A percentile compares a stretch with the other conserved stretches of the same genome.
phyloP scores from a whole-genome alignment of 2,113 vertebrate genomes.

The Atrichornis clamosus region DNA sequence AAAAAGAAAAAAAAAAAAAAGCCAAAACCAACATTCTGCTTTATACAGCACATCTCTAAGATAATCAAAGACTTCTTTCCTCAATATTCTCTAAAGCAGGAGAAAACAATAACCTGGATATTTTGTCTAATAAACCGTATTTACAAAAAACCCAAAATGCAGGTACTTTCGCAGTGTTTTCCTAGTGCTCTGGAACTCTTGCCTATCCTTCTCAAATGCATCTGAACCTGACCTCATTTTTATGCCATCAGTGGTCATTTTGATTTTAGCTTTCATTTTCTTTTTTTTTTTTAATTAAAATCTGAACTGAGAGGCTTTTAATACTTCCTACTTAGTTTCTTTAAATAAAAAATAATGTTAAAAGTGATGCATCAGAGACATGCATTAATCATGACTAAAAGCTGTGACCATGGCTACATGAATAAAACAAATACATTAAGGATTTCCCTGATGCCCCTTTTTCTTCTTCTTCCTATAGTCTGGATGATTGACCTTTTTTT shows the following conservation, averaged over 20 bases:
- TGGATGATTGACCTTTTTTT: neutral
- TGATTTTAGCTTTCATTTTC: neutral
- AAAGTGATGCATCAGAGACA: constrained; percentile 10
- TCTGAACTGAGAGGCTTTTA: constrained; percentile 2
- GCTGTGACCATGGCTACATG: neutral
- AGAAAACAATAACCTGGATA: neutral
- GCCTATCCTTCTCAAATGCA: neutral
- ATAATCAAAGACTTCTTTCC: neutral
- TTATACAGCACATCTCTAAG: neutral
- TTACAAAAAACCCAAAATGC: rapidly evolving
- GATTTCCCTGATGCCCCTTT: neutral
- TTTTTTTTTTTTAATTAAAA: neutral
- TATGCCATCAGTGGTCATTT: neutral
- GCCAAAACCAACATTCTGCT: neutral
- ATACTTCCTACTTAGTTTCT: neutral
- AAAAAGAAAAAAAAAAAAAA: neutral
- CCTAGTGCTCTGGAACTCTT: neutral
- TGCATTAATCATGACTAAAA: constrained; percentile 51
- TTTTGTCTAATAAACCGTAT: neutral
- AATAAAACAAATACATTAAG: constrained; percentile 20
- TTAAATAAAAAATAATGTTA: constrained; percentile 38
- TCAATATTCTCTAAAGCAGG: neutral
- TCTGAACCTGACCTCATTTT: neutral
- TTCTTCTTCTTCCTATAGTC: neutral
- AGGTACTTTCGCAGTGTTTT: neutral